Percentiles rank a stretch among this genome's conserved stretches.
These are phyloP conservation scores for Chironomus riparius DNA, from an alignment of 2,888 invertebrate species.

Conservation along the genomic window DNA sequence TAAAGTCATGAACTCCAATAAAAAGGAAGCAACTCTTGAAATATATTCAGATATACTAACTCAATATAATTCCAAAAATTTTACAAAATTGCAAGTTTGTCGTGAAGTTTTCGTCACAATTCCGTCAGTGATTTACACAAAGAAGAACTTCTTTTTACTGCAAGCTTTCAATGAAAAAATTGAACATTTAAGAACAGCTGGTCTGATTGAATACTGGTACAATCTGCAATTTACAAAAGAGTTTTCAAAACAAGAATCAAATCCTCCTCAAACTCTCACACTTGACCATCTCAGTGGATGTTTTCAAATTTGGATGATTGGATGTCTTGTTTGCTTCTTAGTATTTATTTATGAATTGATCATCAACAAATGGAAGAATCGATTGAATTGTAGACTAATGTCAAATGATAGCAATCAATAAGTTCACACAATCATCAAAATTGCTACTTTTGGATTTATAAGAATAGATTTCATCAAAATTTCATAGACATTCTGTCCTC, in stretches of 20 bases:
- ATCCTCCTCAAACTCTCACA: neutral
- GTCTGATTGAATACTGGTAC: conserved; percentile 6
- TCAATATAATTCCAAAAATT: no score
- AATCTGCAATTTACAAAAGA: neutral
- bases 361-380: neutral
- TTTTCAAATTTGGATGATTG: neutral
- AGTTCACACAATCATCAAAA: no score
- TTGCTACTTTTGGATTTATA: no score
- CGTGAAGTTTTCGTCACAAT: neutral
- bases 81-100: neutral
- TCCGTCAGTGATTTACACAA: conserved; percentile 5
- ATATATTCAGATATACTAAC: no score
- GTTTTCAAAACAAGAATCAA: neutral
- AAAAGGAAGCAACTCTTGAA: no score
- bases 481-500: no score
- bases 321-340: neutral
- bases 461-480: no score
- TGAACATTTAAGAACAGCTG: neutral
- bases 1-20: no score
- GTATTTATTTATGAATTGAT: neutral
- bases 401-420: no score
- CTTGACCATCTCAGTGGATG: neutral
- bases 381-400: no score
- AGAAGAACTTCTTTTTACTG: neutral
- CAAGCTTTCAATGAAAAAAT: neutral